These are phyloP conservation scores for Eupithecia centaureata DNA, from an alignment of 2,888 invertebrate genomes.

Conservation along the genomic window DNA sequence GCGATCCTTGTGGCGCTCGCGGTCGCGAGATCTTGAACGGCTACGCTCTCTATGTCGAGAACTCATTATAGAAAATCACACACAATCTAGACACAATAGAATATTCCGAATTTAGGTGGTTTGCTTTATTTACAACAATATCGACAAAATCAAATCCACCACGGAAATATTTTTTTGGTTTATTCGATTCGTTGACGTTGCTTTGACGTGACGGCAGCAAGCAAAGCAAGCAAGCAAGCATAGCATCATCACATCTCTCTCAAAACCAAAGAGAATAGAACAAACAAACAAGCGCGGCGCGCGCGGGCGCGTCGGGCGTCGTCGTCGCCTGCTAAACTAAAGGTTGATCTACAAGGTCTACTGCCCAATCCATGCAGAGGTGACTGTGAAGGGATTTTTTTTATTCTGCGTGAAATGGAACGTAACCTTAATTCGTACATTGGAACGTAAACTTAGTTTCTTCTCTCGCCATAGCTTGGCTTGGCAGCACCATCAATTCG, in stretches of 20 bases:
- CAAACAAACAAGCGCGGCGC: no score
- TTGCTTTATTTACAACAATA: neutral
- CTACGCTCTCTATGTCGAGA: slow-evolving; percentile 77
- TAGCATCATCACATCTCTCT: no score
- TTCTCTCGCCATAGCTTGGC: slow-evolving; percentile 51
- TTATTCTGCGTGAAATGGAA: neutral
- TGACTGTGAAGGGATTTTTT: neutral
- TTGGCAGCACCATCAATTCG: slow-evolving; percentile 67
- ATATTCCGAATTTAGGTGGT: neutral
- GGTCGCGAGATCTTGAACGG: slow-evolving; percentile 65
- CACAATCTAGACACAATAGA: neutral
- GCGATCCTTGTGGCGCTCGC: slow-evolving; percentile 62
- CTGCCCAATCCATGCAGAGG: neutral
- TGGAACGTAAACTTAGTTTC: slow-evolving; percentile 35
- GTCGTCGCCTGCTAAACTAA: no score
- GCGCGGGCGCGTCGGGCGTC: no score
- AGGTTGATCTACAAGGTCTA: neutral
- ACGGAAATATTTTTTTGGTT: no score
- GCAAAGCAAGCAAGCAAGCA: neutral
- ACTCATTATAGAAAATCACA: slow-evolving; percentile 72
- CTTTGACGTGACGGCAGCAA: no score
- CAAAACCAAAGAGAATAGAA: neutral
- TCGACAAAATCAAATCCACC: neutral
- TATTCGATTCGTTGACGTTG: no score
- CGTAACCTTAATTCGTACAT: neutral